Conservation (phyloP, 2,797 vertebrate species). For the Malacoctenus gilli region DNA sequence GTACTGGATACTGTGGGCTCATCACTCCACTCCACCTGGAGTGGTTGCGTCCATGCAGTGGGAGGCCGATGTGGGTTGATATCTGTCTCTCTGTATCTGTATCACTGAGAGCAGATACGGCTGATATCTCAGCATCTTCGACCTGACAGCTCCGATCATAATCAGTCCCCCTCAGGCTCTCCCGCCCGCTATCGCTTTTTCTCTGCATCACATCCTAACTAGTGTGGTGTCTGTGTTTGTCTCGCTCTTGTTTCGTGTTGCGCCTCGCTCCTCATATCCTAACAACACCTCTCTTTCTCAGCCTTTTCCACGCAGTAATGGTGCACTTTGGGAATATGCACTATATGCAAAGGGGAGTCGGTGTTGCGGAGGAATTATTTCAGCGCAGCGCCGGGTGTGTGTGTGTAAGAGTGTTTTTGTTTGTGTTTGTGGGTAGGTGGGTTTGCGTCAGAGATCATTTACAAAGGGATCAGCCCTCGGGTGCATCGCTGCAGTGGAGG, state of each 20-base stretch:
- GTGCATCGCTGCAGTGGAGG: slow-evolving; percentile 62
- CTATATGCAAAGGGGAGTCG: slow-evolving; percentile 52
- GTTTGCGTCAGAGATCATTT: slow-evolving; percentile 73
- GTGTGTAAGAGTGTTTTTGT: slow-evolving; percentile 7
- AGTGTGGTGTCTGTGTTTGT: slow-evolving; percentile 47
- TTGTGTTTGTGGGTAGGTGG: slow-evolving; percentile 42
- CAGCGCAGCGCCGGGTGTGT: slow-evolving; percentile 32
- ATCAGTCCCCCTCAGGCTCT: slow-evolving; percentile 64
- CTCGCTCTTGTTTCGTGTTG: slow-evolving; percentile 42
- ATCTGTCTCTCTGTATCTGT: slow-evolving; percentile 65
- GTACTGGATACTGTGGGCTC: slow-evolving; percentile 13
- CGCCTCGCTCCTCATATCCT: slow-evolving; percentile 36
- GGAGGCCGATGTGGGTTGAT: slow-evolving; percentile 57
- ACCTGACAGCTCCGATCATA: slow-evolving; percentile 72
- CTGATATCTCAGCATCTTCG: slow-evolving; percentile 73
- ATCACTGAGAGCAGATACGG: slow-evolving; percentile 64
- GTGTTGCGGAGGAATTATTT: slow-evolving; percentile 54
- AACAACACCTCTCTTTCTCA: slow-evolving; percentile 46
- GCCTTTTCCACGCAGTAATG: slow-evolving; percentile 49
- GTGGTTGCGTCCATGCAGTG: slow-evolving; percentile 36
- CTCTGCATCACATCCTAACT: slow-evolving; percentile 29
- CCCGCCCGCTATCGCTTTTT: slow-evolving; percentile 46
- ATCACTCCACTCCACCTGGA: slow-evolving; percentile 36
- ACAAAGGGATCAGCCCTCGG: slow-evolving; percentile 69
- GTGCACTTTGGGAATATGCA: slow-evolving; percentile 66